A percentile compares a stretch with the other conserved stretches of the same genome.
Conservation (phyloP, 2,113 vertebrate genomes). For the Damaliscus lunatus region DNA sequence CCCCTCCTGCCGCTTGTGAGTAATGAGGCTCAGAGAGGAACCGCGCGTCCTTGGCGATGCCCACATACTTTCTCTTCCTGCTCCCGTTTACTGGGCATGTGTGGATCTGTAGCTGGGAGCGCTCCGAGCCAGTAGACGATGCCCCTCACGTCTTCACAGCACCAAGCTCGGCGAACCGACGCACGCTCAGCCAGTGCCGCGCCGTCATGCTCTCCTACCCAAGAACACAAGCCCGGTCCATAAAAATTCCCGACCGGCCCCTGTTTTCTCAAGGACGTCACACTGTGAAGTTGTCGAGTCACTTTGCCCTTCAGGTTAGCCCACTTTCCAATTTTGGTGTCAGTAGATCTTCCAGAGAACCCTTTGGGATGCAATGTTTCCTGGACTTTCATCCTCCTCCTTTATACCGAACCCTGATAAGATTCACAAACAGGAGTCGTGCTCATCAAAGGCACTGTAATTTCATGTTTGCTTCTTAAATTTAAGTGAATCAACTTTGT, state of each 20-base stretch:
- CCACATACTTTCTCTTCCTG: accelerated
- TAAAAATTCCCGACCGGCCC: accelerated
- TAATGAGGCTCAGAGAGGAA: neutral
- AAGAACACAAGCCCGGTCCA: neutral
- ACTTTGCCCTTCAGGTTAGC: neutral
- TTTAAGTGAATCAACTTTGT: neutral
- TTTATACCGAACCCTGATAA: neutral
- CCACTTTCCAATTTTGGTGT: accelerated
- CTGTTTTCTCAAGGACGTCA: accelerated
- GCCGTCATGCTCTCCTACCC: accelerated
- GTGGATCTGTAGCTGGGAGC: neutral
- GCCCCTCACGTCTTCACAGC: neutral
- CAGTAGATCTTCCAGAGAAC: neutral
- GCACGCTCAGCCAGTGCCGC: accelerated
- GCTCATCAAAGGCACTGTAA: neutral
- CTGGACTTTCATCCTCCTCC: neutral
- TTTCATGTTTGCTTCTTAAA: neutral
- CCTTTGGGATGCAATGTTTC: accelerated
- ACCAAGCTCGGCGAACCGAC: accelerated
- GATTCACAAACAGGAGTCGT: accelerated
- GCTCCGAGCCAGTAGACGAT: accelerated
- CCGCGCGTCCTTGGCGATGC: accelerated
- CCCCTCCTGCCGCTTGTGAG: neutral
- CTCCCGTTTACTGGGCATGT: accelerated
- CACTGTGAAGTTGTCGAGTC: neutral